Evolutionary conservation across 2,113 vertebrate species (phyloP).

Genomic region (Lamprotornis superbus): DNA sequence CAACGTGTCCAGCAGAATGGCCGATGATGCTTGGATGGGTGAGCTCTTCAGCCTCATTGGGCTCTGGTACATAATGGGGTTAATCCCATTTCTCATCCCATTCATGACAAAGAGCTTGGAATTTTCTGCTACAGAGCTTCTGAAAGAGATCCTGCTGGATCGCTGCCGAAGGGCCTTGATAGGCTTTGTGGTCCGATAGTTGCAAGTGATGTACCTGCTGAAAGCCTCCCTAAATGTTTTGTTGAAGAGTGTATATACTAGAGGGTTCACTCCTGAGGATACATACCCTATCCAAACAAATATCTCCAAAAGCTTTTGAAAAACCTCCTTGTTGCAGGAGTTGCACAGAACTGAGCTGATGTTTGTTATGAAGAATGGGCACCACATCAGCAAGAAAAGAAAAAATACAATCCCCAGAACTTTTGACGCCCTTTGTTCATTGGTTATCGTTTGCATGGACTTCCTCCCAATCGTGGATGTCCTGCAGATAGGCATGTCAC

Average conservation of each 20-base stretch:
- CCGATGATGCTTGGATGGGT: slow-evolving; percentile 75
- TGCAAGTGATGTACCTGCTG: slow-evolving; percentile 90
- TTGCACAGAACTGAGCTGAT: slow-evolving; percentile 88
- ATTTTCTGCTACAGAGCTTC: slow-evolving; percentile 84
- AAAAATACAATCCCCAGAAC: slow-evolving; percentile 96
- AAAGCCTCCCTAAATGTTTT: slow-evolving; percentile 95
- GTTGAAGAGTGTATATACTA: slow-evolving; percentile 98
- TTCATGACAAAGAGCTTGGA: slow-evolving; percentile 89
- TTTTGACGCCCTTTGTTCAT: slow-evolving; percentile 95
- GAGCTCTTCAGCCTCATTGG: slow-evolving; percentile 76
- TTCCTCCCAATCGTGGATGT: slow-evolving; percentile 88
- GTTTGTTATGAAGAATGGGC: slow-evolving; percentile 97
- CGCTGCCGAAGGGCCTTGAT: slow-evolving; percentile 69
- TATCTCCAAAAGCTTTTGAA: slow-evolving; percentile 88
- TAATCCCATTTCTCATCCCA: slow-evolving; percentile 86
- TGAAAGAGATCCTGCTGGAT: slow-evolving; percentile 81
- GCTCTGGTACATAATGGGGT: slow-evolving; percentile 84
- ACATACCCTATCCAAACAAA: slow-evolving; percentile 98
- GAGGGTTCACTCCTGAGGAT: slow-evolving; percentile 94
- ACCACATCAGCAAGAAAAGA: slow-evolving; percentile 97
- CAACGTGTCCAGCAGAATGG: slow-evolving; percentile 82
- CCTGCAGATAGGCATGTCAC: slow-evolving; percentile 76
- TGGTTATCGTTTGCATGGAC: slow-evolving; percentile 92
- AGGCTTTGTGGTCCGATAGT: slow-evolving; percentile 76
- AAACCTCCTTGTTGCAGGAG: slow-evolving; percentile 78